Evolutionary conservation across 1,140 invertebrate species (phyloP), one percentile per base, ranked within the genome.

Genomic region (Calliphora vicina): DNA sequence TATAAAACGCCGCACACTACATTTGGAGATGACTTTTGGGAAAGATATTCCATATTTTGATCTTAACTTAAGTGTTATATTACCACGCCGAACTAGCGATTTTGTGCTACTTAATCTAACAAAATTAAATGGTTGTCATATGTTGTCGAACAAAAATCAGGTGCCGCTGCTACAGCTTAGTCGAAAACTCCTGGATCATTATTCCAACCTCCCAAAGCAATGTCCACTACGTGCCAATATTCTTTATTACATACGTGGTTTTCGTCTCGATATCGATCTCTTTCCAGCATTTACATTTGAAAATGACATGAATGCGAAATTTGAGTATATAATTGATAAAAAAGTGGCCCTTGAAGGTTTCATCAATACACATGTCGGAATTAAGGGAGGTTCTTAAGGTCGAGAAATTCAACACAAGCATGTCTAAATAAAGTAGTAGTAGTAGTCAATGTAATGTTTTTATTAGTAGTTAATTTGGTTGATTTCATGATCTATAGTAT

Each of bases 311-410:
- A 82, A 87, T 84, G 35, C 86, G 23, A 82, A 84, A 82, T 86
- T 84, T 45, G 86, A 86, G 1, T 80, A 87, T n/a, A 76, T 86
- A 23, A 84, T 87, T 61, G 84, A 88, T 80, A 84, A 86, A 43
- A 84, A 87, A 13, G 86, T 86, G 80, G 23, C 87, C 71, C 83
- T 88, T 76, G 84, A 83, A 5, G 85, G 85, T n/a, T 85, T 87
- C 57, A 86, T 85, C 10, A 83, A 84, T 20, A 83, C 80, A 50
- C 82, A 74, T 45, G 86, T 87, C 8, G 61, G 61, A 67, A 20
- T 25, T 9, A 20, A 67, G n/a, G n/a, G n/a, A 8, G 25, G 23
- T 85, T 84, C 67, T 73, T 82, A 43, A 80, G 57, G 13, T 50
- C 0, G 3, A 50, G 13, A 50, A 50, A 50, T 35, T 35, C 10